These are phyloP conservation scores for Thumatha senex DNA, from an alignment of 2,888 invertebrate species.

Conservation along the genomic window DNA sequence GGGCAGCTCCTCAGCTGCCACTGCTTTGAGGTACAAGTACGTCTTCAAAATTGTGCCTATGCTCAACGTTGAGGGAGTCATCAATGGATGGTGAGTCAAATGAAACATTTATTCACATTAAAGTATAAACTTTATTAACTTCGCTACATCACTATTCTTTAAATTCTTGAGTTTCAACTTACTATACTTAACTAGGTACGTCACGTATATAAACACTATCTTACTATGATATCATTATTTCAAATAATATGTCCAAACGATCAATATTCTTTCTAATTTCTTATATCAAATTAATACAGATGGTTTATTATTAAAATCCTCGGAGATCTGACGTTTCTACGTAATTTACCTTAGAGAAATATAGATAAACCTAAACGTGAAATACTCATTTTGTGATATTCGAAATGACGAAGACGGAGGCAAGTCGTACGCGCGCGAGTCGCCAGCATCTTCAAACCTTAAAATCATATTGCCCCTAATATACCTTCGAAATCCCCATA, in stretches of 20 bases:
- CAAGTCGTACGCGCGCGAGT: constrained; percentile 73
- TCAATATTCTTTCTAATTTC: constrained; percentile 64
- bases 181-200: constrained; percentile 78
- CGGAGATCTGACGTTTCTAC: constrained; percentile 73
- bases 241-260: constrained; percentile 74
- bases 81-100: constrained; percentile 91
- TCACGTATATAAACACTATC: constrained; percentile 78
- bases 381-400: constrained; percentile 72
- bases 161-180: constrained; percentile 80
- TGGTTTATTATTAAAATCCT: constrained; percentile 65
- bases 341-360: constrained; percentile 63
- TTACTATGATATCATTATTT: constrained; percentile 58
- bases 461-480: constrained; percentile 64
- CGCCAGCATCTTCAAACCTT: constrained; percentile 77
- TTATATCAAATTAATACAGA: constrained; percentile 71
- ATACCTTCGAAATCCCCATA: constrained; percentile 66
- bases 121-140: constrained; percentile 75
- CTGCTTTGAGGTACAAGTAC: constrained; percentile 86
- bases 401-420: constrained; percentile 72
- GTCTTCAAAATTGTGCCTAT: constrained; percentile 95
- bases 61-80: constrained; percentile 94
- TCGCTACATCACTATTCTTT: constrained; percentile 77
- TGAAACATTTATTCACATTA: constrained; percentile 46
- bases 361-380: constrained; percentile 67
- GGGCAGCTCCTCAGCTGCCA: constrained; percentile 80